Evolutionary conservation across 2,797 vertebrate species (phyloP).

Genomic region (Siniperca scherzeri): DNA sequence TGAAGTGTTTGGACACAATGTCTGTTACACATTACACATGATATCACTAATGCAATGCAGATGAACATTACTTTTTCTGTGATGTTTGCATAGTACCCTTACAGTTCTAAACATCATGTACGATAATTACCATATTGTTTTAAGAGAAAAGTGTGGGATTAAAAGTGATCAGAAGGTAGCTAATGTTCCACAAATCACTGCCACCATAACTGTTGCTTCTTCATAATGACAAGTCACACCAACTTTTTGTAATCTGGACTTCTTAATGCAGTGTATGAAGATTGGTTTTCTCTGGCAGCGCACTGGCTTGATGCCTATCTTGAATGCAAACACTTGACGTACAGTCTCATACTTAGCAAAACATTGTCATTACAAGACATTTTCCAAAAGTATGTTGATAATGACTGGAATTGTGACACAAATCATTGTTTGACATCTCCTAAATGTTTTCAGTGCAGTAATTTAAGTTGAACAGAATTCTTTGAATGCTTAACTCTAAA

Average conservation of each 20-base stretch:
- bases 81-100: neutral
- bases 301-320: neutral
- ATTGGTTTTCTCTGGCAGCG: neutral
- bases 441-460: neutral
- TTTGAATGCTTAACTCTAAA: neutral
- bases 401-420: slow-evolving; percentile 1
- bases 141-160: neutral
- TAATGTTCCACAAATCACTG: neutral
- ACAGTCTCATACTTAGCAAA: slow-evolving; percentile 9
- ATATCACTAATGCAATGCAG: slow-evolving; percentile 13
- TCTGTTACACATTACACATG: slow-evolving; percentile 5
- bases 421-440: neutral
- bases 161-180: neutral
- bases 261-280: neutral
- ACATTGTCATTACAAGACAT: slow-evolving; percentile 27
- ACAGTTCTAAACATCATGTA: no score
- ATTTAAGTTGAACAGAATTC: neutral
- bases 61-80: neutral
- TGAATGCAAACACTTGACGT: neutral
- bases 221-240: neutral
- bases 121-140: neutral
- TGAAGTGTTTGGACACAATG: neutral
- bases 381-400: slow-evolving; percentile 26
- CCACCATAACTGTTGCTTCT: neutral
- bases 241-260: neutral